A percentile compares a stretch with the other conserved stretches of the same genome.
Conservation (phyloP, 2,888 invertebrate genomes). For the Leptura quadrifasciata region DNA sequence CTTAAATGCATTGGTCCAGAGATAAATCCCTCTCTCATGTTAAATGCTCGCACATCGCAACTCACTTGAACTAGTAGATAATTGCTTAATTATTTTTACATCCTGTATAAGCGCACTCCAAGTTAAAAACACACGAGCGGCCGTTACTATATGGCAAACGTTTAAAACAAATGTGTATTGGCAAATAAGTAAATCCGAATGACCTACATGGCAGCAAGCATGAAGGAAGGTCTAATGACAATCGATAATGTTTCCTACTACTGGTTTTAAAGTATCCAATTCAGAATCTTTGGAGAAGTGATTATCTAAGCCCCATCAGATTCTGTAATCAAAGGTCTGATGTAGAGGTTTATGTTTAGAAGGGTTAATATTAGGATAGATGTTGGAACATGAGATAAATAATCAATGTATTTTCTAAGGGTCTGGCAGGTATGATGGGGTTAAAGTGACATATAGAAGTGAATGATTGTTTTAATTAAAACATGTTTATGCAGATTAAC, state of each 20-base stretch:
- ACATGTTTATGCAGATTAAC: neutral
- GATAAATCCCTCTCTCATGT: no score
- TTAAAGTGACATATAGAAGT: neutral
- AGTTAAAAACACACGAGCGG: no score
- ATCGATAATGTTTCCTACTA: constrained; percentile 19
- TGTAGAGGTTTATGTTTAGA: neutral
- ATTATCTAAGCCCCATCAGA: constrained; percentile 15
- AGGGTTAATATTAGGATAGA: neutral
- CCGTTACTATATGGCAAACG: no score
- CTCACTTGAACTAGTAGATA: no score
- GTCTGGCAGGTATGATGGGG: neutral
- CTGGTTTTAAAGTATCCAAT: constrained; percentile 20
- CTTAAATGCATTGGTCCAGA: no score
- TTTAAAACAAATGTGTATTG: no score
- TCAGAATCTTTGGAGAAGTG: constrained; percentile 22
- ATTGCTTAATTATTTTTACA: no score
- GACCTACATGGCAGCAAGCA: neutral
- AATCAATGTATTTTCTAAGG: neutral
- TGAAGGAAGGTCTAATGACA: neutral
- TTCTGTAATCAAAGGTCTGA: neutral
- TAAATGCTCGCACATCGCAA: no score
- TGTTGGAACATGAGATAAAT: neutral
- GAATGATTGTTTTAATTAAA: neutral
- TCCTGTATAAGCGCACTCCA: no score
- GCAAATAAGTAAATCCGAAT: neutral